Base-by-base conservation (phyloP, 2,113 vertebrate genomes). In the Scomber japonicus region DNA sequence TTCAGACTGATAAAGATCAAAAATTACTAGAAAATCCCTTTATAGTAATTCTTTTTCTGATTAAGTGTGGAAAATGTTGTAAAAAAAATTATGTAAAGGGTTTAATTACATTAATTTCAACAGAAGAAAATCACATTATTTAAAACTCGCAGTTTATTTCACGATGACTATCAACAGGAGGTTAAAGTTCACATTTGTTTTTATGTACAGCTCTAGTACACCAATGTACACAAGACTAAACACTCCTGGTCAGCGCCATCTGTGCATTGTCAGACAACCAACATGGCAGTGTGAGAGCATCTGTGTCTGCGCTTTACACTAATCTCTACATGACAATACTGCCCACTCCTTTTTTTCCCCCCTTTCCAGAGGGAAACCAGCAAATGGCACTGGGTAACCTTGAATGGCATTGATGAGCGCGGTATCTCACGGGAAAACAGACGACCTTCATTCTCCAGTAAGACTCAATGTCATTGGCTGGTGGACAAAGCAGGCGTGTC, bases 381-480 rank as follows among this genome's bases (percentile, higher is more conserved):
- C 71, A 12, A 67, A 86, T 60, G 60, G 68, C 77, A 88, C 53
- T 62, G 1, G 0, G 11, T 11, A 76, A 87, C 90, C 90, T 89
- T 90, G 90, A 87, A 35, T 21, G 48, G 77, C 86, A 78, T 81
- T 70, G 68, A 61, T 40, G 21, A 71, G 64, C 24, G 13, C 5
- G 12, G 21, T 24, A 5, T 71, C 83, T 78, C 81, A 55, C 11
- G 12, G 83, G 83, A 80, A 67, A 21, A 61, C 1, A 9, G 16
- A 61, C 55, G 46, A 81, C 80, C 70, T 85, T 80, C 72, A 72
- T 30, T 40, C 76, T 80, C 51, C 68, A 30, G 71, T 49, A 55
- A 72, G 4, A 30, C 50, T 0, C 19, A 0, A 50, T 19, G 75
- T 49, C 68, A 75, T 83, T 86, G 86, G 86, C 76, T 62, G 24